Conservation (phyloP, 2,797 vertebrate species). For the Molossus alvarezi region DNA sequence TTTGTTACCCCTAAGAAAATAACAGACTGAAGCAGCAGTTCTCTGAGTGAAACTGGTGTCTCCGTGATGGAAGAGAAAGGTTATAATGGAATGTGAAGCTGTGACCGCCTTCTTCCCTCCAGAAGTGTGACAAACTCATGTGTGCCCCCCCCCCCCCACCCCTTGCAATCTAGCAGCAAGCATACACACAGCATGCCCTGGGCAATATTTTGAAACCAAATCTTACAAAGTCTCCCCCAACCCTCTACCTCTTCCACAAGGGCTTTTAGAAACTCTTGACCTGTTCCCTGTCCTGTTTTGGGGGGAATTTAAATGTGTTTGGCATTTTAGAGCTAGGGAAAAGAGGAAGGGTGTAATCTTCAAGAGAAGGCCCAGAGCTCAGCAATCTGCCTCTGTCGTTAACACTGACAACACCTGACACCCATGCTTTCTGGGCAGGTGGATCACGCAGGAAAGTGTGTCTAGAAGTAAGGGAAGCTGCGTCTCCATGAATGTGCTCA, state of each 20-base stretch:
- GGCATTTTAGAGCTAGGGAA: not conserved
- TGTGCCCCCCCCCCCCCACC: too few relatives aligned
- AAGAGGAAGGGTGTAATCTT: not conserved
- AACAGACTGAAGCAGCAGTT: not conserved
- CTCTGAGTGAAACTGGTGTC: not conserved
- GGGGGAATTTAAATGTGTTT: constrained; percentile 18
- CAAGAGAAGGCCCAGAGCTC: not conserved
- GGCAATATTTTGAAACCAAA: not conserved
- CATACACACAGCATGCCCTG: not conserved
- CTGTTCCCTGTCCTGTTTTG: not conserved
- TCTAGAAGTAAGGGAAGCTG: not conserved
- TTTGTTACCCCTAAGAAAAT: not conserved
- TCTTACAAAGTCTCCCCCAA: not conserved
- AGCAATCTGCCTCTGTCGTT: not conserved
- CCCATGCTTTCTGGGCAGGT: not conserved
- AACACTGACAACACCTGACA: not conserved
- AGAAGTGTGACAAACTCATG: not conserved
- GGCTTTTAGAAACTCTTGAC: not conserved
- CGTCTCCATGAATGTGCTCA: constrained; percentile 22
- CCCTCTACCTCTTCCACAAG: not conserved
- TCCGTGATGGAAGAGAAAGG: not conserved
- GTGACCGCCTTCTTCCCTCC: not conserved
- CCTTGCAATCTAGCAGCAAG: too few relatives aligned
- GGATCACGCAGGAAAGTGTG: not conserved
- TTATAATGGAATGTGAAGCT: not conserved